A percentile compares a stretch with the other conserved stretches of the same genome.
Evolutionary conservation across 30 jellyfish, hydroid and myxozoan species (phyloP).

Genomic region (Hydractinia symbiolongicarpus): DNA sequence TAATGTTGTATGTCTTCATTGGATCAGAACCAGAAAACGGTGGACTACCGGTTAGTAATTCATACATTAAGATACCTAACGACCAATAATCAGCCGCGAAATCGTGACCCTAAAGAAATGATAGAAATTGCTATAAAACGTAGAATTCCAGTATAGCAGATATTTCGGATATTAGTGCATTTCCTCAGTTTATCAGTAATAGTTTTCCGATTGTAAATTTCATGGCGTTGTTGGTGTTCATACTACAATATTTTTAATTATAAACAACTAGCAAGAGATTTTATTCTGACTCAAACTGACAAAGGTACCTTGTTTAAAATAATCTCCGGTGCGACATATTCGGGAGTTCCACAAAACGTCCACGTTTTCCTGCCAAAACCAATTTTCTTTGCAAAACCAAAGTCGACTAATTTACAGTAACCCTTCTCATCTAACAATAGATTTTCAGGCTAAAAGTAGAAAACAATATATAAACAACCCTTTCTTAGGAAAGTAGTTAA

Average conservation of each 20-base stretch:
- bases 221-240: too few relatives aligned
- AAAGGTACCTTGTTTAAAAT: conserved; percentile 67
- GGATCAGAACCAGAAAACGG: conserved; percentile 99
- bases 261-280: too few relatives aligned
- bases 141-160: too few relatives aligned
- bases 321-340: conserved; percentile 98
- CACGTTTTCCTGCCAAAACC: conserved; percentile 98
- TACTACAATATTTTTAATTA: too few relatives aligned
- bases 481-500: neutral
- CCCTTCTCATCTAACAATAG: conserved; percentile 83
- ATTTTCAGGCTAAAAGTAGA: conserved; percentile 78
- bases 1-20: conserved; percentile 94
- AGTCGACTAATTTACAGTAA: conserved; percentile 91
- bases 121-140: neutral
- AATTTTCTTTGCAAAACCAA: conserved; percentile 92
- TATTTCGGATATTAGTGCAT: too few relatives aligned
- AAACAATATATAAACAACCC: neutral
- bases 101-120: conserved; percentile 82
- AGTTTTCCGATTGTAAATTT: too few relatives aligned
- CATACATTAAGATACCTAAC: conserved; percentile 96
- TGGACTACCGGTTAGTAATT: conserved; percentile 95
- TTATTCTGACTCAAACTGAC: too few relatives aligned
- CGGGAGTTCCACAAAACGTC: conserved; percentile 99
- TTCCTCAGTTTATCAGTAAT: too few relatives aligned
- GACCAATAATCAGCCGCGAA: conserved; percentile 99